Conservation (phyloP, 2,797 vertebrate genomes). For the Distichodus sexfasciatus region DNA sequence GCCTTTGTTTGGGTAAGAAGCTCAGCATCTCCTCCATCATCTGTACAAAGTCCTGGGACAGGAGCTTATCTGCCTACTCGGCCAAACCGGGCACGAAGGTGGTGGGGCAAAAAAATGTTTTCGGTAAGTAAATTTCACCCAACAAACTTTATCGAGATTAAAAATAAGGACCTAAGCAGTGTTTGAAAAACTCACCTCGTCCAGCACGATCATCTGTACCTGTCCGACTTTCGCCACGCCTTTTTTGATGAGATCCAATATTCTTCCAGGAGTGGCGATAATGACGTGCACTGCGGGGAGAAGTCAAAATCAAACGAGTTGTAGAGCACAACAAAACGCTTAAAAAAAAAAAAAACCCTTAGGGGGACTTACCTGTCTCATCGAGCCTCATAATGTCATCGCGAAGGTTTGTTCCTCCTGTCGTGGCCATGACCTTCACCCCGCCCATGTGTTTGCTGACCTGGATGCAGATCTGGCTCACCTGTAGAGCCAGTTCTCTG, state of each 20-base stretch:
- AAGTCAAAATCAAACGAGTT: not conserved
- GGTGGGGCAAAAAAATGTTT: not conserved
- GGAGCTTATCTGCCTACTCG: conserved; percentile 92
- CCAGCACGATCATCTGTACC: conserved; percentile 98
- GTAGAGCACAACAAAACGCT: not conserved
- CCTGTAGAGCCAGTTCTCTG: conserved; percentile 98
- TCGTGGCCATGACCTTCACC: conserved; percentile 99
- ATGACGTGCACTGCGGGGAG: conserved; percentile 88
- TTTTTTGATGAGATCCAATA: conserved; percentile 99
- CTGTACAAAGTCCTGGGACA: conserved; percentile 98
- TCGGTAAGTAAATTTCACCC: not conserved
- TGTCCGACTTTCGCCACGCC: conserved; percentile 97
- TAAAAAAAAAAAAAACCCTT: not conserved
- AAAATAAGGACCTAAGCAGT: no score
- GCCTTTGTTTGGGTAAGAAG: conserved; percentile 94
- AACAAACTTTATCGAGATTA: no score
- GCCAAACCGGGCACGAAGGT: not conserved
- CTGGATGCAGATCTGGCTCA: conserved; percentile 99
- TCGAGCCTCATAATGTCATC: conserved; percentile 99
- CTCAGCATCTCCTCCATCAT: conserved; percentile 99
- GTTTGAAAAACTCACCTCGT: conserved; percentile 94
- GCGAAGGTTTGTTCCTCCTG: conserved; percentile 96
- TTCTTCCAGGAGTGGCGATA: conserved; percentile 96
- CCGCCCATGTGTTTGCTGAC: conserved; percentile 99
- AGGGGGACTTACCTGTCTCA: conserved; percentile 82